Evolutionary conservation across 2,888 invertebrate genomes (phyloP).

Genomic region (Ochlodes sylvanus): DNA sequence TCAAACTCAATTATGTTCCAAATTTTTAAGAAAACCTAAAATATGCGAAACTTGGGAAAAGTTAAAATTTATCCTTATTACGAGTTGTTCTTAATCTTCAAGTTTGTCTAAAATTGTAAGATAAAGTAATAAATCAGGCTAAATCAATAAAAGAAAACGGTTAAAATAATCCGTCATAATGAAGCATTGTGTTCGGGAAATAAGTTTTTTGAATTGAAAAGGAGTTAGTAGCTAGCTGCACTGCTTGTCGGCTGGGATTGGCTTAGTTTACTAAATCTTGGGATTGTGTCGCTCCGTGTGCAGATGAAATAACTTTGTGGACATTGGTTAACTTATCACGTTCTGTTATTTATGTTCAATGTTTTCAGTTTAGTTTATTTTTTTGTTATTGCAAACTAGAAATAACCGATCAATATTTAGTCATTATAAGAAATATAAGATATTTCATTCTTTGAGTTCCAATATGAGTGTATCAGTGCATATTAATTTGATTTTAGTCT

Average conservation of each 20-base stretch:
- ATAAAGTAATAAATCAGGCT: neutral
- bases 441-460: no score
- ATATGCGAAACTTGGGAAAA: neutral
- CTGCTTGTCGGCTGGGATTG: conserved; percentile 69
- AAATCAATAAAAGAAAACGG: neutral
- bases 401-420: no score
- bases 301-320: conserved; percentile 46
- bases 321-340: conserved; percentile 12
- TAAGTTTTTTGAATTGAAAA: conserved; percentile 72
- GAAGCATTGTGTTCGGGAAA: conserved; percentile 43
- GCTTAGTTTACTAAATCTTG: conserved; percentile 62
- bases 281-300: conserved; percentile 44
- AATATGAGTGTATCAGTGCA: no score
- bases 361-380: no score
- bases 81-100: neutral
- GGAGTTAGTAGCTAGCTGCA: conserved; percentile 63
- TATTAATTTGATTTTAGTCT: no score
- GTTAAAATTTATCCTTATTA: conserved; percentile 2
- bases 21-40: neutral
- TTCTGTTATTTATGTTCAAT: neutral
- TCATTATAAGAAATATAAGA: no score
- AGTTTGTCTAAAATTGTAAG: neutral
- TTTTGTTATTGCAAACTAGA: no score
- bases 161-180: neutral
- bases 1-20: neutral